These are phyloP conservation scores for Danaus plexippus DNA, from an alignment of 1,140 invertebrate species.

Conservation along the genomic window DNA sequence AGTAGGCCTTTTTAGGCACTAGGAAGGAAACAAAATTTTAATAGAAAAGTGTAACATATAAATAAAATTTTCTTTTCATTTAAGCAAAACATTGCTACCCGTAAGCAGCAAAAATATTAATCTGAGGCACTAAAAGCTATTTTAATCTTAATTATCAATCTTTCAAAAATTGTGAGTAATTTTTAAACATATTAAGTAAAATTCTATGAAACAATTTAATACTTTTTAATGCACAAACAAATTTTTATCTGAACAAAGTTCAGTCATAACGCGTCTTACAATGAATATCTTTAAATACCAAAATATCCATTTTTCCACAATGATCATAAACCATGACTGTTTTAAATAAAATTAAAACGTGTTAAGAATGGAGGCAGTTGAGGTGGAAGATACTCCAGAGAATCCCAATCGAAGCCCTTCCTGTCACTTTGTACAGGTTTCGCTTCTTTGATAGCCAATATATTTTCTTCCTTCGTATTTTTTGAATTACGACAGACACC, in stretches of 20 bases:
- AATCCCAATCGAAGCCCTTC: slow-evolving; percentile 24
- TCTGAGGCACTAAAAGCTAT: no score
- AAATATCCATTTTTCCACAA: slow-evolving; percentile 1
- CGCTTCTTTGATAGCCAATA: neutral
- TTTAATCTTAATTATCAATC: no score
- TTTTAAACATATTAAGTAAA: neutral
- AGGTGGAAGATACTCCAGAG: slow-evolving; percentile 38
- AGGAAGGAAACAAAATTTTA: no score
- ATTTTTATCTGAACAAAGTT: no score
- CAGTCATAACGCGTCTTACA: neutral
- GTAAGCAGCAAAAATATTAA: no score
- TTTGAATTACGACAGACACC: slow-evolving; percentile 15
- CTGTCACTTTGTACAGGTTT: neutral
- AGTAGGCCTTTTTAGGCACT: neutral
- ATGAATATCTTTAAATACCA: neutral
- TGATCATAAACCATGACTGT: slow-evolving; percentile 2
- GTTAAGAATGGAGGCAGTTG: slow-evolving; percentile 44
- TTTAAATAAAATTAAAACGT: slow-evolving; percentile 14
- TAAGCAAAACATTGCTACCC: no score
- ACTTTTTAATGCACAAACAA: no score
- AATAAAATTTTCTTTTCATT: no score
- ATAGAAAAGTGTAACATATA: no score
- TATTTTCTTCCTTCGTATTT: slow-evolving; percentile 9
- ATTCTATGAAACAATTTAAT: slow-evolving; percentile 5
- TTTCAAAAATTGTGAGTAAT: no score